Percentiles rank a stretch among this genome's conserved stretches.
Evolutionary conservation across 2,797 vertebrate species (phyloP).

Genomic region (Smutsia temminckii): DNA sequence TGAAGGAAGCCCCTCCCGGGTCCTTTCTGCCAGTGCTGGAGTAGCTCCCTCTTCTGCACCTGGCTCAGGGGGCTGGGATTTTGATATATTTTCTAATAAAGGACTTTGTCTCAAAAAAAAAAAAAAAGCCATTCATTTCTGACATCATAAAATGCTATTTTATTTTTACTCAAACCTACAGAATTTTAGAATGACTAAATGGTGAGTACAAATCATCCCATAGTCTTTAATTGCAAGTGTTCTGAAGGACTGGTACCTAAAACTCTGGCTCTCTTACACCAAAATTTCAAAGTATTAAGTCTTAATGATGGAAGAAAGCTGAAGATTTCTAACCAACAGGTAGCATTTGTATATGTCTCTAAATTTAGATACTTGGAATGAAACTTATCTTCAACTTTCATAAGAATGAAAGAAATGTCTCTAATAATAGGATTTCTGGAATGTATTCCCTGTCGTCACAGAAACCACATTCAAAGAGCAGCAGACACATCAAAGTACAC

Average conservation of each 20-base stretch:
- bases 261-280: not conserved
- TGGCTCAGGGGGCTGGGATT: conserved; percentile 67
- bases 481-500: not conserved
- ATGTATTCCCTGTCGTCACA: not conserved
- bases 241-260: not conserved
- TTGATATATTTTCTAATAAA: conserved; percentile 84
- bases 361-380: conserved; percentile 5
- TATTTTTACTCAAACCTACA: not conserved
- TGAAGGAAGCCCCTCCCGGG: conserved; percentile 51
- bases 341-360: not conserved
- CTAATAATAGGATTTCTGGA: not conserved
- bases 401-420: not conserved
- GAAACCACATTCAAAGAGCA: not conserved
- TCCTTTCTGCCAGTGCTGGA: conserved; percentile 46
- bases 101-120: conserved; percentile 61
- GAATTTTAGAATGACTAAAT: conserved; percentile 10
- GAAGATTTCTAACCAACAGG: not conserved
- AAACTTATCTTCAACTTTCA: not conserved
- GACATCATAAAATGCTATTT: conserved; percentile 42
- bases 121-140: not conserved
- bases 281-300: not conserved
- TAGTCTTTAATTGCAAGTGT: not conserved
- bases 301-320: conserved; percentile 13
- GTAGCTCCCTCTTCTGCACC: not conserved
- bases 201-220: not conserved